phyloP scores from a whole-genome alignment of 2,113 vertebrate species.

The Rattus norvegicus region GRCr8 NC_086039.1:43487501-43488000 shows the following conservation, averaged over 20 bases:
- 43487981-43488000: no score
- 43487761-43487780: not conserved
- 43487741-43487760: conserved; percentile 37
- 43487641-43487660: not conserved
- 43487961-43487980: not conserved
- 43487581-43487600: conserved; percentile 52
- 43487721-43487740: conserved; percentile 56
- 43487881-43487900: conserved; percentile 35
- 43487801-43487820: conserved; percentile 28
- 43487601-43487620: conserved; percentile 32
- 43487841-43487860: conserved; percentile 39
- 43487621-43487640: conserved; percentile 18
- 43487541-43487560: conserved; percentile 23
- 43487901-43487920: conserved; percentile 37
- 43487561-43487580: conserved; percentile 46
- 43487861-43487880: conserved; percentile 65
- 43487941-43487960: conserved; percentile 42
- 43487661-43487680: conserved; percentile 2
- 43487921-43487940: conserved; percentile 42
- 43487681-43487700: conserved; percentile 52
- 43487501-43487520: conserved; percentile 35
- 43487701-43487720: not conserved
- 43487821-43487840: not conserved
- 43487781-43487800: conserved; percentile 35
- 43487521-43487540: conserved; percentile 43